These are phyloP conservation scores for Steatornis caripensis DNA, from an alignment of 2,113 vertebrate species.

Conservation along the genomic window DNA sequence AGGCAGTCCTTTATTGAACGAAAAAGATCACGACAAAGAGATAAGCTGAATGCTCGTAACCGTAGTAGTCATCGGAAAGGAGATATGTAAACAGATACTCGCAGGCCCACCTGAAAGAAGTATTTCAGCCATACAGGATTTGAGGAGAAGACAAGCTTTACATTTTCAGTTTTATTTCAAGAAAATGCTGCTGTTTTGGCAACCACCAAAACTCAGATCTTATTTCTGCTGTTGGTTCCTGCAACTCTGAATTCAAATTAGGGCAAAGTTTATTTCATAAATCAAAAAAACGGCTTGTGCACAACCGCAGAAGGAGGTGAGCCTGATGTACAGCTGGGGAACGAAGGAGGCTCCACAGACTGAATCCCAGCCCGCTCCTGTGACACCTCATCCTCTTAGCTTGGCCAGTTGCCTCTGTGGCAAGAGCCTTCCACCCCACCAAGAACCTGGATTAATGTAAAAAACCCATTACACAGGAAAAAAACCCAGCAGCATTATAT, in stretches of 20 bases:
- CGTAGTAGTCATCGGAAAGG: accelerated
- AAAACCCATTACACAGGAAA: too few species aligned
- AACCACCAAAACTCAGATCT: not conserved
- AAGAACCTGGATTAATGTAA: not conserved
- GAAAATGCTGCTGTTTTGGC: not conserved
- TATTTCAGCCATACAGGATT: not conserved
- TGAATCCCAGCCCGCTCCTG: not conserved
- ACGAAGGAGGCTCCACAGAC: not conserved
- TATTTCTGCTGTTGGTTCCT: not conserved
- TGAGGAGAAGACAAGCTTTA: not conserved
- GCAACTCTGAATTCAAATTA: not conserved
- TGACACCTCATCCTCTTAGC: not conserved
- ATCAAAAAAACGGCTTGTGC: accelerated
- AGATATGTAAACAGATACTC: not conserved
- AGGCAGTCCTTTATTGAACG: accelerated
- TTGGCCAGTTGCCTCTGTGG: not conserved
- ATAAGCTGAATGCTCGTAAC: accelerated
- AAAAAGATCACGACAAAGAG: not conserved
- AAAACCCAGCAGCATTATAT: not conserved
- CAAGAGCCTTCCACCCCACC: not conserved
- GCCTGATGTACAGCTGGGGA: not conserved
- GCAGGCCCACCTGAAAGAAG: not conserved
- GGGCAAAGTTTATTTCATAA: not conserved
- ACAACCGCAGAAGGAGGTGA: not conserved
- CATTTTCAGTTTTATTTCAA: not conserved